Conservation (phyloP, 2,797 vertebrate species). For the Intellagama lesueurii region DNA sequence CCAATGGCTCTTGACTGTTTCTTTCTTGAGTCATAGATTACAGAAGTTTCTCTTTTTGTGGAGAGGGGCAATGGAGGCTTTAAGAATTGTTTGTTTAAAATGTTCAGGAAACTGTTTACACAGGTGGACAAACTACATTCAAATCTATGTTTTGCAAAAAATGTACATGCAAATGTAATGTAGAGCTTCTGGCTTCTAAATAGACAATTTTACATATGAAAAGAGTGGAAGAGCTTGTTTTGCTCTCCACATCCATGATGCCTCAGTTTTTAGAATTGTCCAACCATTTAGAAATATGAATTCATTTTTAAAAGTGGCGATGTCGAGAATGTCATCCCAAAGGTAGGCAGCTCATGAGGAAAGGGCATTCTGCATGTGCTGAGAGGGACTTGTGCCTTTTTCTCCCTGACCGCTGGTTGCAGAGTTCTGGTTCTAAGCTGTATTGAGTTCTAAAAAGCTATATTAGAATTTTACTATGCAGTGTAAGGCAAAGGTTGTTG, state of each 20-base stretch:
- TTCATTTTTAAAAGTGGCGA: not conserved
- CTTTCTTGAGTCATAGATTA: not conserved
- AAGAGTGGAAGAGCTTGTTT: not conserved
- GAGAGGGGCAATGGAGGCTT: rapidly evolving
- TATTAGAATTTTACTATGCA: not conserved
- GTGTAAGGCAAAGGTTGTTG: too few relatives aligned
- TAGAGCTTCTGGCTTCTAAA: slow-evolving; percentile 27
- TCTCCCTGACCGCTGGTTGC: not conserved
- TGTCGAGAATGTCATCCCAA: not conserved
- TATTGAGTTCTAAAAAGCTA: not conserved
- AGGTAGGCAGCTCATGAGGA: not conserved
- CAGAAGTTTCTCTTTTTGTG: not conserved
- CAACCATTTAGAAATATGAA: not conserved
- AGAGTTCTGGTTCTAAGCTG: not conserved
- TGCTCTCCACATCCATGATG: slow-evolving; percentile 32
- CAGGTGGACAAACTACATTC: slow-evolving; percentile 61
- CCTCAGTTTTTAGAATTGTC: slow-evolving; percentile 21
- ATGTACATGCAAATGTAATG: slow-evolving; percentile 40
- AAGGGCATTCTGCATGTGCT: not conserved
- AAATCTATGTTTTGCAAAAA: slow-evolving; percentile 63
- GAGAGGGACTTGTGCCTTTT: not conserved
- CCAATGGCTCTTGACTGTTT: not conserved
- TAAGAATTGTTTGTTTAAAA: slow-evolving; percentile 2
- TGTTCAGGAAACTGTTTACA: slow-evolving; percentile 30
- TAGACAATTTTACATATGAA: slow-evolving; percentile 4